Conservation (phyloP, 1,140 invertebrate genomes). For the Aleiodes sp. region DNA sequence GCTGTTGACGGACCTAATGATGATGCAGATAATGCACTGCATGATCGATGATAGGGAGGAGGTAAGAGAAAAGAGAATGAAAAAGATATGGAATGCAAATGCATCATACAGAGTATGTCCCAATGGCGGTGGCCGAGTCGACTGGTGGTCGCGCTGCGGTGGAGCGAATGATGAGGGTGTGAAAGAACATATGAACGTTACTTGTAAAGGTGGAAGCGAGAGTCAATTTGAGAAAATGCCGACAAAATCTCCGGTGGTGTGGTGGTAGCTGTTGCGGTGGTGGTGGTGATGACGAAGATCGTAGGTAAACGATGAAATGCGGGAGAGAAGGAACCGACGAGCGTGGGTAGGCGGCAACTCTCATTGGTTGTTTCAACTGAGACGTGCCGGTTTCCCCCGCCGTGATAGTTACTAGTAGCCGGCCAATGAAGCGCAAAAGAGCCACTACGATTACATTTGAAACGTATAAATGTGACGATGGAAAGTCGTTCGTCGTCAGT, state of each 20-base stretch:
- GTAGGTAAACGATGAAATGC: neutral
- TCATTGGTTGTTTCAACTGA: conserved; percentile 39
- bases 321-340: conserved; percentile 1
- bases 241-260: no score
- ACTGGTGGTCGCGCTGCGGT: conserved; percentile 9
- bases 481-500: conserved; percentile 42
- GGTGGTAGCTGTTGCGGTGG: no score
- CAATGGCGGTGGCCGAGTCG: neutral
- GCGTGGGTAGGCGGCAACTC: conserved; percentile 15
- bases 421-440: conserved; percentile 45
- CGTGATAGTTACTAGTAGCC: conserved; percentile 23
- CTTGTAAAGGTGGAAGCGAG: neutral
- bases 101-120: neutral
- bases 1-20: no score
- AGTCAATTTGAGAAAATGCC: no score
- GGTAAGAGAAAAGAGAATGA: conserved; percentile 31
- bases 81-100: neutral
- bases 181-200: neutral
- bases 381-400: conserved; percentile 41
- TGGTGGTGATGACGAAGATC: conserved; percentile 26
- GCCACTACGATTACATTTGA: conserved; percentile 45
- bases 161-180: conserved; percentile 33
- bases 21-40: no score
- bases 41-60: neutral
- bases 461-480: conserved; percentile 50